Evolutionary conservation across 2,888 invertebrate genomes (phyloP), one percentile per base, ranked within the genome.

Genomic region (Sicus ferrugineus): DNA sequence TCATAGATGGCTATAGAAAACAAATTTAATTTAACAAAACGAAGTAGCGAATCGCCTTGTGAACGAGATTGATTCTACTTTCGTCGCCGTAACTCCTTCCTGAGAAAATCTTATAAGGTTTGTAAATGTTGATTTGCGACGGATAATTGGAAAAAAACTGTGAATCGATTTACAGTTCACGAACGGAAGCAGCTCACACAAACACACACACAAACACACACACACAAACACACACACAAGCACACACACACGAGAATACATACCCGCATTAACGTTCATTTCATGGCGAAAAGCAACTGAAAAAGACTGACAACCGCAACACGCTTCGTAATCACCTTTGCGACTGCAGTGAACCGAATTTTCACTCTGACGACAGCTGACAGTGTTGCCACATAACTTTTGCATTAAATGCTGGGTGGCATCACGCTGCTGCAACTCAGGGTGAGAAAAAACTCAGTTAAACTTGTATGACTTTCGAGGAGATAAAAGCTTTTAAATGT

Each of bases 221-320:
- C 19, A 19, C 54, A 61, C 68, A 48, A 30, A 48, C 34, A 68
- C 56, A 52, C 68, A 63, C 56, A 68, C 66, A 66, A 48, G 66
- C 14, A 28, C 56, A 58, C 70, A 67, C 72, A 69, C 28, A 63
- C 64, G n/a, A n/a, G n/a, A n/a, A n/a, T n/a, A n/a, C n/a, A n/a
- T n/a, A 68, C 31, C 65, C 7, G 38, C 38, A 38, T 9, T 42
- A 9, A 9, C 42, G n/a, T 3, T 42, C 14, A 56, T n/a, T 26
- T 5, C 26, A 56, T n/a, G 4, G n/a, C 7, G 6, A 1, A 56
- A 7, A 54, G 14, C 16, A 54, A 6, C 5, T 19, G 46, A 16
- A 46, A 46, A 46, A 19, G 19, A 19, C 16, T 16, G 19, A 28
- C 16, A 28, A 28, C 54, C 26, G 11, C 42, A 9, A 14, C 16